Evolutionary conservation across 1,140 invertebrate species (phyloP), one percentile per base, ranked within the genome.

Genomic region (Habropoda laboriosa): DNA sequence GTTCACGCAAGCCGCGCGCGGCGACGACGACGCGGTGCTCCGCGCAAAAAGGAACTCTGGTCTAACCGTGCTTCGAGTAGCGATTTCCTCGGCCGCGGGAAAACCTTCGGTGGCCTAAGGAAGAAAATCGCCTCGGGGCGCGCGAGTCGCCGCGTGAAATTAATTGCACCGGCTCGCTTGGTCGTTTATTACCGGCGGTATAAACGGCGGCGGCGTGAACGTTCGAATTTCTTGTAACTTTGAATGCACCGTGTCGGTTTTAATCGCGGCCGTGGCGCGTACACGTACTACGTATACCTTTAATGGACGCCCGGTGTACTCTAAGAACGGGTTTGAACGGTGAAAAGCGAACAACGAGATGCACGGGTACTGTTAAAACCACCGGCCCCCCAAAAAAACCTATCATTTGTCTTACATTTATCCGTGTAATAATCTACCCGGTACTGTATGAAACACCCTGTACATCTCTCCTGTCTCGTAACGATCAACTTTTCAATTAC

Each of bases 21-120:
- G 27, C 47, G 30, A 12, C n/a, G n/a, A n/a, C n/a, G 47, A 66
- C 77, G 40, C 53, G 58, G n/a, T n/a, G n/a, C 12, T 49, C 42
- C 47, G 5, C 58, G 45, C 81, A 85, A 81, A 81, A 85, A 85
- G 32, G 32, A 42, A 53, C 75, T 32, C 35, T 77, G 55, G 55
- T 40, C 67, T 71, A 81, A 85, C 57, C 24, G 73, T 61, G 42
- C 67, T 45, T 77, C 73, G 49, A 49, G 63, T 73, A 55, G 61
- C 63, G 68, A 83, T 68, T 76, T 55, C 32, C 47, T 38, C 38
- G 16, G n/a, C n/a, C 53, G 61, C 63, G 53, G 61, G 61, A 47
- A 75, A 85, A 66, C 24, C 57, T 21, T 30, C 58, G 27, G 27
- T 63, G 47, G n/a, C n/a, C n/a, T 18, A 30, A 21, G 21, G 21